phyloP scores from a whole-genome alignment of 2,888 invertebrate genomes.

The Calliphora vomitoria region DNA sequence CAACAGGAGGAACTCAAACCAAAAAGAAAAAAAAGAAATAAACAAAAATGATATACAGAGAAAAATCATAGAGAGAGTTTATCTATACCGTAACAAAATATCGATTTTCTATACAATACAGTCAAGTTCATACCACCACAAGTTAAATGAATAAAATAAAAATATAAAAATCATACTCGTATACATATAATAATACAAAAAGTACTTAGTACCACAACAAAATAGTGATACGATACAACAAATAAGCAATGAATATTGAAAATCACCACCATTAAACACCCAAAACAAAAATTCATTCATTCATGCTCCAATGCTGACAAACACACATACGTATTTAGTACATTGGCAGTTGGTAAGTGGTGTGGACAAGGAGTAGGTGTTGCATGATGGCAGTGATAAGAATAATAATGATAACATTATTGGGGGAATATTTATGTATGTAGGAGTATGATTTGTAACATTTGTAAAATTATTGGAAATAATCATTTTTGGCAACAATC shows the following conservation, averaged over 20 bases:
- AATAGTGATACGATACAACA: neutral
- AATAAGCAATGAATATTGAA: constrained; percentile 13
- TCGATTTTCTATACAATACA: constrained; percentile 54
- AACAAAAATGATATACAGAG: neutral
- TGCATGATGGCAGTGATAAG: constrained; percentile 9
- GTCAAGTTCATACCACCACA: constrained; percentile 49
- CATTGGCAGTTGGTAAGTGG: neutral
- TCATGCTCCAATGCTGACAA: constrained; percentile 7
- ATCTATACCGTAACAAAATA: constrained; percentile 31
- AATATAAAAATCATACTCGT: neutral
- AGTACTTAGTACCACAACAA: neutral
- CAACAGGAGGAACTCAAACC: neutral
- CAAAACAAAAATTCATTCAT: constrained; percentile 29
- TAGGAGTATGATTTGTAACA: neutral
- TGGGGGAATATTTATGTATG: neutral
- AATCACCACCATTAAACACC: constrained; percentile 16
- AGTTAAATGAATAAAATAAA: constrained; percentile 1
- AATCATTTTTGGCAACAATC: neutral
- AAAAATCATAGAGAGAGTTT: constrained; percentile 4
- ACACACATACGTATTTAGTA: neutral
- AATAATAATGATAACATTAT: neutral
- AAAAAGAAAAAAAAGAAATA: neutral
- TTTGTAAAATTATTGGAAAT: constrained; percentile 16
- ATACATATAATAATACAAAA: neutral
- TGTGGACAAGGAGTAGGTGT: neutral